These are phyloP conservation scores for Bombus haemorrhoidalis DNA, from an alignment of 1,140 invertebrate species.

Conservation along the genomic window DNA sequence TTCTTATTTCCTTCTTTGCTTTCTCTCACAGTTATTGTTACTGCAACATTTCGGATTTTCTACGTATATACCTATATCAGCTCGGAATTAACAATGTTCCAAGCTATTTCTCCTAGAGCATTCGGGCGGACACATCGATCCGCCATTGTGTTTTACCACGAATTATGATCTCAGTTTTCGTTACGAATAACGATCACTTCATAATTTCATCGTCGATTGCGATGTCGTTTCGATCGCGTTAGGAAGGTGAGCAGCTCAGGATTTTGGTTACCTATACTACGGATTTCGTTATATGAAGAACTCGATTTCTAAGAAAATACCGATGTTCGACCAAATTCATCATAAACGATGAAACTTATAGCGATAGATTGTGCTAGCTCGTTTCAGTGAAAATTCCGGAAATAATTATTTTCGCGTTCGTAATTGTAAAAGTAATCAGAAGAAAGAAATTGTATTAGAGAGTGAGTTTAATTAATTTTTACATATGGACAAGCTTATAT, in stretches of 20 bases:
- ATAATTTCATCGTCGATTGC: conserved; percentile 48
- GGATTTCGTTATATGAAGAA: too few species aligned
- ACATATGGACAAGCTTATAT: neutral
- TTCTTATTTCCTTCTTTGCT: too few species aligned
- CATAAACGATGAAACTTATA: neutral
- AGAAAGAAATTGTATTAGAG: too few species aligned
- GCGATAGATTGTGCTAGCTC: neutral
- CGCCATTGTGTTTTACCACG: conserved; percentile 60
- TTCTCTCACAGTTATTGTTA: conserved; percentile 30
- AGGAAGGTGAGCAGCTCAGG: neutral
- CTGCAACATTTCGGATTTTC: conserved; percentile 30
- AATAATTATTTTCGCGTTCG: too few species aligned
- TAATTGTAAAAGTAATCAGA: too few species aligned
- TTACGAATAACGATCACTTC: conserved; percentile 39
- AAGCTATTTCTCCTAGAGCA: conserved; percentile 60
- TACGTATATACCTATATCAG: conserved; percentile 44
- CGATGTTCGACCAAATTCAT: neutral
- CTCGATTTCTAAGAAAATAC: too few species aligned
- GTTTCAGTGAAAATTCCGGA: neutral
- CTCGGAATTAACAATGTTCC: conserved; percentile 67
- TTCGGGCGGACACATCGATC: conserved; percentile 37
- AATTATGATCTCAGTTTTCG: conserved; percentile 33
- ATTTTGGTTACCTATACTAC: neutral
- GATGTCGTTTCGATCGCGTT: neutral
- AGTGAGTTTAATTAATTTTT: too few species aligned